Conservation (phyloP, 2,797 vertebrate species). For the Amazona finschi region DNA sequence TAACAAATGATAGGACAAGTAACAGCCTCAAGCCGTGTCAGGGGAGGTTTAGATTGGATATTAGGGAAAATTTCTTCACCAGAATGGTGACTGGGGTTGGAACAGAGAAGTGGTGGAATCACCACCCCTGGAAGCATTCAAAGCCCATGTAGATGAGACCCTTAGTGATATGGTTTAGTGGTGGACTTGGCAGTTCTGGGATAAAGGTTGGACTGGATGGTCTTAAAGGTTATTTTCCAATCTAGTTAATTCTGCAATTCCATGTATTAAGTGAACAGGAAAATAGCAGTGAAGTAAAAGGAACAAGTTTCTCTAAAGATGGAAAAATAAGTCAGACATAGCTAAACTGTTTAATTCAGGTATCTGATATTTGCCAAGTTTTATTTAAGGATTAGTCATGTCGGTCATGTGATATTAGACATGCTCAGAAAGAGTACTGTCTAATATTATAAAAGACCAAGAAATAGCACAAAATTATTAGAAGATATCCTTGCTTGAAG, state of each 20-base stretch:
- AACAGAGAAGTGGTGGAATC: background rate
- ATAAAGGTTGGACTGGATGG: background rate
- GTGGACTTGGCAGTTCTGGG: background rate
- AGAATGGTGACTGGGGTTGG: background rate
- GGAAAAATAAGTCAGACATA: background rate
- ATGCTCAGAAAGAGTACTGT: background rate
- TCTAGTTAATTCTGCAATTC: background rate
- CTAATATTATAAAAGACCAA: background rate
- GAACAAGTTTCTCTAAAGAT: background rate
- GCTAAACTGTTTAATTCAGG: background rate
- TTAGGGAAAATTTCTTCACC: background rate
- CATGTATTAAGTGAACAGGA: background rate
- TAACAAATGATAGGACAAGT: background rate
- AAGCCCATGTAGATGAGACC: background rate
- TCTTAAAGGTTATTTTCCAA: background rate
- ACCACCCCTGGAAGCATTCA: background rate
- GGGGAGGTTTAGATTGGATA: background rate
- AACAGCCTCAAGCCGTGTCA: background rate
- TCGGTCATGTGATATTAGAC: background rate
- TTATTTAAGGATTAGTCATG: background rate
- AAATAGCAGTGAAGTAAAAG: background rate
- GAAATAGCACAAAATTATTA: background rate
- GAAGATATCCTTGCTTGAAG: background rate
- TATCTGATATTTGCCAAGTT: background rate
- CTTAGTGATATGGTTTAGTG: background rate